Evolutionary conservation across 2,113 vertebrate species (phyloP).

Genomic region (Ascaphus truei): DNA sequence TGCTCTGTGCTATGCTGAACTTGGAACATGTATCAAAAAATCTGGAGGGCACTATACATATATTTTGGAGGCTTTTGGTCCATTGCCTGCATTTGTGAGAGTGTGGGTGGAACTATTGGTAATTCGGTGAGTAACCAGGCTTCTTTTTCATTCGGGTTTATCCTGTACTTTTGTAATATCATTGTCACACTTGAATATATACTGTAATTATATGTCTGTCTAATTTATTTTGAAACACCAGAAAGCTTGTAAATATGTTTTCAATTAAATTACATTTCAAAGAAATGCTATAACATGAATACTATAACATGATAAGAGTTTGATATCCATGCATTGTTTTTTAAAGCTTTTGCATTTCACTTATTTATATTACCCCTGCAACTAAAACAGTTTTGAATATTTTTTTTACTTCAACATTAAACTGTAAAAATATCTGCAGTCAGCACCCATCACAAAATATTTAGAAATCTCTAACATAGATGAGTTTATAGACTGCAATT

Average conservation of each 20-base stretch:
- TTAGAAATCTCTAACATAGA: background rate
- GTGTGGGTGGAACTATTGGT: slow-evolving; percentile 89
- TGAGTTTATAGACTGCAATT: slow-evolving; percentile 9
- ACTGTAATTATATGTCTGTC: too few relatives aligned
- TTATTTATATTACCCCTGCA: too few relatives aligned
- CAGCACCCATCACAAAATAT: background rate
- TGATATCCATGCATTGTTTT: too few relatives aligned
- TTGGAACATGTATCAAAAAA: slow-evolving; percentile 92
- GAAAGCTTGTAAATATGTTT: too few relatives aligned
- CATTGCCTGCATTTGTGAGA: slow-evolving; percentile 83
- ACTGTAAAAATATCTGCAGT: slow-evolving; percentile 4
- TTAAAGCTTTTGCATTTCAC: too few relatives aligned
- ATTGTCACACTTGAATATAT: too few relatives aligned
- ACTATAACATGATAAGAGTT: too few relatives aligned
- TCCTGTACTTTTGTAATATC: background rate
- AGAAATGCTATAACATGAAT: too few relatives aligned
- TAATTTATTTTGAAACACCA: too few relatives aligned
- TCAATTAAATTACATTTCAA: too few relatives aligned
- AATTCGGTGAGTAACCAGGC: slow-evolving; percentile 74
- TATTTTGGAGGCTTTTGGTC: slow-evolving; percentile 90
- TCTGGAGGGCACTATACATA: slow-evolving; percentile 96
- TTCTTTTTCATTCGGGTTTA: background rate
- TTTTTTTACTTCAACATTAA: too few relatives aligned
- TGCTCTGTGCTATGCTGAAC: slow-evolving; percentile 88
- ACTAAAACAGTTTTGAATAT: too few relatives aligned